Evolutionary conservation across 2,888 invertebrate species (phyloP).

Genomic region (Caenorhabditis auriculariae): DNA sequence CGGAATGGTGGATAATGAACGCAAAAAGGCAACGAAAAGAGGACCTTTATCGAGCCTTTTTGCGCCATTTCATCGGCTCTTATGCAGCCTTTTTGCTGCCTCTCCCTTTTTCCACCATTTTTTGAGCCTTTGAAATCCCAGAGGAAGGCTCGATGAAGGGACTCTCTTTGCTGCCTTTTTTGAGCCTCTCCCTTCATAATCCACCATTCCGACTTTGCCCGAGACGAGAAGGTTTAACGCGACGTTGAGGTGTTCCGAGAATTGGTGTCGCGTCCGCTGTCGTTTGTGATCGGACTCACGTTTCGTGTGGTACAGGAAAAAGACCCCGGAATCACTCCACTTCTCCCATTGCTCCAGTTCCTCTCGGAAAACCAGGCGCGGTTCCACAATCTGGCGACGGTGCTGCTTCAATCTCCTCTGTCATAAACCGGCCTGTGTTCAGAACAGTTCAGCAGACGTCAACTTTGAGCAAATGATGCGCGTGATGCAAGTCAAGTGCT

Average conservation of each 20-base stretch:
- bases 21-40: too few relatives aligned
- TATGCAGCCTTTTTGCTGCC: too few relatives aligned
- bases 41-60: too few relatives aligned
- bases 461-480: conserved; percentile 39
- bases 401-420: conserved; percentile 6
- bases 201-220: too few relatives aligned
- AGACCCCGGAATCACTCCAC: conserved; percentile 31
- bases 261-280: conserved; percentile 34
- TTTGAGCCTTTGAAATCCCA: too few relatives aligned
- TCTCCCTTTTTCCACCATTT: too few relatives aligned
- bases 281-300: conserved; percentile 26
- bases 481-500: conserved; percentile 32
- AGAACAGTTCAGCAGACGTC: conserved; percentile 36
- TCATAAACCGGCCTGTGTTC: conserved; percentile 3
- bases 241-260: conserved; percentile 39
- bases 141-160: too few relatives aligned
- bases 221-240: too few relatives aligned
- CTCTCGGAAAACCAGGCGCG: conserved; percentile 35
- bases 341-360: conserved; percentile 42
- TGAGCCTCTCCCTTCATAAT: too few relatives aligned
- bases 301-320: conserved; percentile 29
- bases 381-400: conserved; percentile 41
- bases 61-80: too few relatives aligned
- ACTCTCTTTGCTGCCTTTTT: too few relatives aligned
- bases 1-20: not conserved